These are phyloP conservation scores for Dendronephthya gigantea DNA, from an alignment of 64 coral and sea anemone species.

Conservation along the genomic window DNA sequence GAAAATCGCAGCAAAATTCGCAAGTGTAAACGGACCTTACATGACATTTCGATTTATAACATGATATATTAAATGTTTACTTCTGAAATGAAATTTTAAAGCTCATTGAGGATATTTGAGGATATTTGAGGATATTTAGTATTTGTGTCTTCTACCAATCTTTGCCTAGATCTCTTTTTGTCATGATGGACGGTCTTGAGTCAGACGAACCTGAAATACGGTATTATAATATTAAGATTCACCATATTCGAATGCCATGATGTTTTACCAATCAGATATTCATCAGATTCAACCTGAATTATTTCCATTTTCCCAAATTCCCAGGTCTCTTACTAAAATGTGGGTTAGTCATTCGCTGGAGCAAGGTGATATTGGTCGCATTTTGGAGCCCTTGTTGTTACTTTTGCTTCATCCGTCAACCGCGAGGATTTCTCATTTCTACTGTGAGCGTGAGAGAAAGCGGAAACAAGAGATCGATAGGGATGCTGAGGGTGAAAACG, in stretches of 20 bases:
- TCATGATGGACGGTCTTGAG: slow-evolving; percentile 79
- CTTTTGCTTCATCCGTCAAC: slow-evolving; percentile 81
- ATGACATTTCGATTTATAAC: too few species aligned
- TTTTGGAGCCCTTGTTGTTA: slow-evolving; percentile 71
- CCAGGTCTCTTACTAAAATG: slow-evolving; percentile 57
- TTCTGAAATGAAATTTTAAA: too few species aligned
- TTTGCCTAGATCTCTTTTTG: slow-evolving; percentile 68
- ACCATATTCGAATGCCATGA: background rate
- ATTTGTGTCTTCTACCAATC: background rate
- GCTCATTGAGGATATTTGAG: too few species aligned
- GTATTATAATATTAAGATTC: background rate
- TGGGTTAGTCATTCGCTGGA: slow-evolving; percentile 87
- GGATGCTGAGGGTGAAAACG: slow-evolving; percentile 26
- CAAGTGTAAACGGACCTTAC: too few species aligned
- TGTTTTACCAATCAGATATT: too few species aligned
- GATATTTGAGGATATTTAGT: background rate
- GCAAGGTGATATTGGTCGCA: slow-evolving; percentile 87
- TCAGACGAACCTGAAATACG: slow-evolving; percentile 85
- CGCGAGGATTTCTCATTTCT: slow-evolving; percentile 59
- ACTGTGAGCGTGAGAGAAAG: slow-evolving; percentile 5
- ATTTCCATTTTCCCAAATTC: background rate
- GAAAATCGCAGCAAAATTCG: too few species aligned
- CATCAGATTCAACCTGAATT: too few species aligned
- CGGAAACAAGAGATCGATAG: background rate
- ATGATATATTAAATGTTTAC: too few species aligned